These are phyloP conservation scores for Eulemur mongoz DNA, from an alignment of 2,797 vertebrate genomes.

Conservation along the genomic window DNA sequence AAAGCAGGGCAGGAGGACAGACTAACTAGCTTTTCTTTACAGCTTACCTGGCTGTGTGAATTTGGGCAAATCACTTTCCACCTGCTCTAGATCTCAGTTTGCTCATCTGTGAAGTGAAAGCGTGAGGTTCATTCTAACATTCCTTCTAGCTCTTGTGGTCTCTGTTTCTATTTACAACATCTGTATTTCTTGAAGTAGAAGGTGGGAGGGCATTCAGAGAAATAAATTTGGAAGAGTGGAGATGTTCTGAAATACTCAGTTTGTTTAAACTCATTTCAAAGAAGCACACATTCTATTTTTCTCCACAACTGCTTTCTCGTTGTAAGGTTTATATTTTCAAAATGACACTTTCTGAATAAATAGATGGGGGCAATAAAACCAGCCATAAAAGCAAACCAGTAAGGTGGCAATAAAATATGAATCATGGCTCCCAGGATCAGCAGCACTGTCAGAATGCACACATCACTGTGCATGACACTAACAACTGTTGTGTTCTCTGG, in stretches of 20 bases:
- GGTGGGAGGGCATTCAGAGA: neutral
- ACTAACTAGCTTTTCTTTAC: neutral
- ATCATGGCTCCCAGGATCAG: neutral
- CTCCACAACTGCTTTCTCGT: conserved; percentile 13
- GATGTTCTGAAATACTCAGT: conserved; percentile 7
- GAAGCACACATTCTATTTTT: conserved; percentile 5
- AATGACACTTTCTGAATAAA: conserved; percentile 68
- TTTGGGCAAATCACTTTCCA: neutral
- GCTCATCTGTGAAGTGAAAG: neutral
- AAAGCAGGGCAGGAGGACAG: accelerated
- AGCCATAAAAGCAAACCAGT: conserved; percentile 48
- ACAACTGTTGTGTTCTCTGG: neutral
- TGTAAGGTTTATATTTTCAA: conserved; percentile 64
- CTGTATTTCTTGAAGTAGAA: neutral
- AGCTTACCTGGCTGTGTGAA: neutral
- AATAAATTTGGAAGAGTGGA: conserved; percentile 8
- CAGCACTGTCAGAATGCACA: neutral
- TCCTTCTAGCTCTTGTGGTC: neutral
- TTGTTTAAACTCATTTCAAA: conserved; percentile 23
- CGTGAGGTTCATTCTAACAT: neutral
- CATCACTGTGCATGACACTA: neutral
- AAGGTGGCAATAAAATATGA: conserved; percentile 62
- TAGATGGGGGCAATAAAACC: conserved; percentile 53
- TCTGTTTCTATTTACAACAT: neutral
- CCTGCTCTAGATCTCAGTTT: neutral